Evolutionary conservation across 2,113 vertebrate species (phyloP).

Genomic region (Thamnophis sirtalis): DNA sequence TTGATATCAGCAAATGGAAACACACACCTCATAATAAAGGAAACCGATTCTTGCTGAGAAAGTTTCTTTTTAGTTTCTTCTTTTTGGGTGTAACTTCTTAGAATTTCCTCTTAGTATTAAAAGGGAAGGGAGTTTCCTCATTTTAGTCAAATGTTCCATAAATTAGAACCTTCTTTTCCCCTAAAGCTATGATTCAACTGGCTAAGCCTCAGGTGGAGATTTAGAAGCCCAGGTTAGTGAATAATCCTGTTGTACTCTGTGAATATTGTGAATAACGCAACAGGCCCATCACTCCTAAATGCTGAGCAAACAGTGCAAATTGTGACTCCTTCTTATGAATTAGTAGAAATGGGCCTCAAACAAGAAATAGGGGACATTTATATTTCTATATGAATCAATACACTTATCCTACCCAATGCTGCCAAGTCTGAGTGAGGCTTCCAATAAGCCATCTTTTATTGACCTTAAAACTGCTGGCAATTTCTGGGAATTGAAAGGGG

Average conservation of each 20-base stretch:
- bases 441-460: background rate
- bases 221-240: constrained; percentile 34
- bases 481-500: background rate
- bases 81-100: constrained; percentile 45
- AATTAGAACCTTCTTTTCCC: constrained; percentile 23
- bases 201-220: constrained; percentile 42
- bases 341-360: background rate
- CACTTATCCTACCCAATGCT: background rate
- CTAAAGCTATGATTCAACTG: constrained; percentile 43
- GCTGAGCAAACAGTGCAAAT: background rate
- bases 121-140: constrained; percentile 41
- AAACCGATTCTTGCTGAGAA: constrained; percentile 14
- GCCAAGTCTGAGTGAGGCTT: background rate
- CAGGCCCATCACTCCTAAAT: background rate
- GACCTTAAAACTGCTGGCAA: background rate
- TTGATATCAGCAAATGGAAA: background rate
- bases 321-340: background rate
- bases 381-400: background rate
- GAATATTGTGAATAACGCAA: constrained; percentile 3
- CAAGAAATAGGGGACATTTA: background rate
- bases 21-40: background rate
- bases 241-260: background rate
- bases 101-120: constrained; percentile 34
- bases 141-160: constrained; percentile 46
- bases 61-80: background rate